These are phyloP conservation scores for Anas capensis DNA, from an alignment of 2,797 vertebrate species.

Conservation along the genomic window DNA sequence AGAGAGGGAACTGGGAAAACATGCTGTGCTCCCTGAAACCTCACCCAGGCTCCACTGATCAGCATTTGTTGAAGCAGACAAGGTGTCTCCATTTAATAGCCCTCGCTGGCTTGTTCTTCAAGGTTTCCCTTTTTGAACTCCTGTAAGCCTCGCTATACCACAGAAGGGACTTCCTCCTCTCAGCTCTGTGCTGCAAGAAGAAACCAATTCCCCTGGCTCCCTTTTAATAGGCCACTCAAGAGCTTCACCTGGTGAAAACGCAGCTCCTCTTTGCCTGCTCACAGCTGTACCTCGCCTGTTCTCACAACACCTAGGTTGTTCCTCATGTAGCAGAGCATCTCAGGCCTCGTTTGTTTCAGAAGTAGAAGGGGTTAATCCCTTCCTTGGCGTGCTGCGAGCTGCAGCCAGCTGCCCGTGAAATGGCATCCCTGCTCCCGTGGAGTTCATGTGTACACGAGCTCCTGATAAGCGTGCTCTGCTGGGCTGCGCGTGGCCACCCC, in stretches of 20 bases:
- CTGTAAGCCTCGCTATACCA: not conserved
- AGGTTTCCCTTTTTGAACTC: constrained; percentile 35
- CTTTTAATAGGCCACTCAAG: not conserved
- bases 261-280: not conserved
- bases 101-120: constrained; percentile 33
- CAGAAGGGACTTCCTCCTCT: not conserved
- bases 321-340: no score
- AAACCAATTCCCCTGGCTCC: not conserved
- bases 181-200: not conserved
- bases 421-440: no score
- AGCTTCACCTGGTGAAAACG: not conserved
- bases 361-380: no score
- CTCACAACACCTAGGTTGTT: not conserved
- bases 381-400: no score
- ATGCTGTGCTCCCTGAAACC: not conserved
- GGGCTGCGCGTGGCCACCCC: no score
- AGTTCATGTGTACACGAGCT: no score
- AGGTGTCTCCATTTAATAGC: constrained; percentile 48
- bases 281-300: not conserved
- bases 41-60: constrained; percentile 4
- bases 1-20: not conserved
- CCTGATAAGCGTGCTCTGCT: no score
- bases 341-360: no score
- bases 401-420: no score
- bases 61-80: constrained; percentile 41